Conservation (phyloP, 2,888 invertebrate species). For the Melanostoma scalare region DNA sequence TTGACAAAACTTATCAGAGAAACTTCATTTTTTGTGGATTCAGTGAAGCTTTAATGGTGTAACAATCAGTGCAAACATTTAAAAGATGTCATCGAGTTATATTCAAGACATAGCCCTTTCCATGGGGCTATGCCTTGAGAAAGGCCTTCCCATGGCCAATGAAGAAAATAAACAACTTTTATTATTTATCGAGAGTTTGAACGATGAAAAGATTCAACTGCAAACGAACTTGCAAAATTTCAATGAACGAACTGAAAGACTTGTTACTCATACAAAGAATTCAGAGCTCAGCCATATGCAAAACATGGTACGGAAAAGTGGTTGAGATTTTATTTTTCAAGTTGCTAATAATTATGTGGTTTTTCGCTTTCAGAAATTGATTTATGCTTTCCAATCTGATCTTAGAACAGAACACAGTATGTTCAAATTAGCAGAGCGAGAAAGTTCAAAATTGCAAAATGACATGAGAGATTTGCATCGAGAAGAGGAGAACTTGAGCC, state of each 20-base stretch:
- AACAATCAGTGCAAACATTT: neutral
- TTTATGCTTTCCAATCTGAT: slow-evolving; percentile 87
- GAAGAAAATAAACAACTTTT: slow-evolving; percentile 84
- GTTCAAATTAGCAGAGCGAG: slow-evolving; percentile 79
- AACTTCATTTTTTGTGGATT: too few relatives aligned
- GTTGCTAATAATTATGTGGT: neutral
- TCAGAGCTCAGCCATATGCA: slow-evolving; percentile 84
- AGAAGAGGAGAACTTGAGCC: slow-evolving; percentile 76
- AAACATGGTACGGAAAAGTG: slow-evolving; percentile 82
- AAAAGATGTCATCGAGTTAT: slow-evolving; percentile 59
- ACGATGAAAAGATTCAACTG: slow-evolving; percentile 82
- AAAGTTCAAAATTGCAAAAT: slow-evolving; percentile 79
- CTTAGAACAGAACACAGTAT: slow-evolving; percentile 86
- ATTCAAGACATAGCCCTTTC: slow-evolving; percentile 86
- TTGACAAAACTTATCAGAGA: too few relatives aligned
- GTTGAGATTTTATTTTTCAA: slow-evolving; percentile 58
- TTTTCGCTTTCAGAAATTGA: slow-evolving; percentile 82
- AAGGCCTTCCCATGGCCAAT: slow-evolving; percentile 89
- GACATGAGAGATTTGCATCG: slow-evolving; percentile 77
- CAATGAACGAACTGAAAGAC: slow-evolving; percentile 81
- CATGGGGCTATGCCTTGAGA: slow-evolving; percentile 85
- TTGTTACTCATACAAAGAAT: slow-evolving; percentile 83
- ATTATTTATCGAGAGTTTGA: slow-evolving; percentile 82
- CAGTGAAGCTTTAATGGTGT: too few relatives aligned
- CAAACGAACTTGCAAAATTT: slow-evolving; percentile 82